Base-by-base conservation (phyloP, 64 coral and sea anemone species). In the Montipora cactus region DNA sequence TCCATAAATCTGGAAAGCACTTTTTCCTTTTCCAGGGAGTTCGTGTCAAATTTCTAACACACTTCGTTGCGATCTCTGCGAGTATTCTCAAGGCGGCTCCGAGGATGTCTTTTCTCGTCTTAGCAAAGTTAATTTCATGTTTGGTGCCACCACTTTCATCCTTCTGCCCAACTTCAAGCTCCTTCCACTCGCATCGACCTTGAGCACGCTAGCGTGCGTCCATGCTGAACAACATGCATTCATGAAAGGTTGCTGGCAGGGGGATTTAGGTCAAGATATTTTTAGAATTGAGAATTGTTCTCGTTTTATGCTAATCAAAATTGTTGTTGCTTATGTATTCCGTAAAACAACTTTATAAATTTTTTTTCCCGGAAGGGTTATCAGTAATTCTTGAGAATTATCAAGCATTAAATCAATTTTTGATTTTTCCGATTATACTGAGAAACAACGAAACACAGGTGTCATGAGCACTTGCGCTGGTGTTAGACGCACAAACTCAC, bases 181-280 rank as follows among this genome's bases (percentile, higher is more conserved):
- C 61, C 1, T 64, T 64, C 61, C 14, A 64, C 61, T 12, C 12
- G 13, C 61, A 64, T 64, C 11, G 61, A 64, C 61, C 9, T 4
- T 64, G 61, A 64, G 61, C 0, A 7, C 61, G 3, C 61, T 8
- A 6, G 6, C 53, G 11, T 25, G 25, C 25, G 25, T 25, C 25
- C 25, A 25, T 1, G 25, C 25, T 25, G 25, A 25, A 25, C 25
- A 25, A 25, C 25, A 25, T 25, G 25, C 25, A 25, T 25, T 25
- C 25, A 25, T 25, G 25, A 25, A 25, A 25, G 25, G 25, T 25
- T 1, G 25, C 25, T 25, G 25, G 25, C 25, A 28, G 14, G 9
- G 37, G 4, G 73, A 75, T 75, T 75, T 75, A 46, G 73, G 73
- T 75, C 73, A 75, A 75, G 21, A 25, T 75, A 75, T 25, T 75